Conservation (phyloP, 2,888 invertebrate genomes). For the Watsonalla cultraria region DNA sequence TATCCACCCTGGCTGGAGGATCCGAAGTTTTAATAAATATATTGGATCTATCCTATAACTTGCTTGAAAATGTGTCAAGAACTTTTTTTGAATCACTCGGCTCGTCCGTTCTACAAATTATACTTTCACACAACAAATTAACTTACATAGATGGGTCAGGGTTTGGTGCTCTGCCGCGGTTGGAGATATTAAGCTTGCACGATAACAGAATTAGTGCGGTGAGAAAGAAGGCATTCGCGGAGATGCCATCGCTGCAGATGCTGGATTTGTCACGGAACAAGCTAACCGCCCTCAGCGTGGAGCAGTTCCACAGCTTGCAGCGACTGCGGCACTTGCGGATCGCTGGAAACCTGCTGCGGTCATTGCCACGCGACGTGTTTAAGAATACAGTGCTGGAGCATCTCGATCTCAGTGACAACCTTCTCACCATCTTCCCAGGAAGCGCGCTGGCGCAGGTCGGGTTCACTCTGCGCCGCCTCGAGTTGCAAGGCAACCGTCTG, state of each 20-base stretch:
- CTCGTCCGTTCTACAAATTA: conserved; percentile 35
- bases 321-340: conserved; percentile 83
- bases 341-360: conserved; percentile 82
- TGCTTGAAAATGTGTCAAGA: conserved; percentile 76
- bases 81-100: conserved; percentile 73
- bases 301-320: conserved; percentile 74
- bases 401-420: conserved; percentile 85
- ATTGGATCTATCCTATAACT: conserved; percentile 83
- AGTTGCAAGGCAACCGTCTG: conserved; percentile 85
- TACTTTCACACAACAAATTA: conserved; percentile 80
- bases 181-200: conserved; percentile 74
- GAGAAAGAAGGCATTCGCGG: conserved; percentile 83
- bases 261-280: conserved; percentile 46
- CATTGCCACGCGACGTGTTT: conserved; percentile 85
- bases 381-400: conserved; percentile 86
- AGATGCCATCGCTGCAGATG: conserved; percentile 37
- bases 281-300: conserved; percentile 37
- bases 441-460: conserved; percentile 85
- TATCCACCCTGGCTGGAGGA: conserved; percentile 46
- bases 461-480: conserved; percentile 84
- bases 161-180: conserved; percentile 32
- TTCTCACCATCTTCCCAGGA: conserved; percentile 84
- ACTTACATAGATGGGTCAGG: conserved; percentile 60
- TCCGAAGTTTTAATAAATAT: conserved; percentile 73
- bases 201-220: conserved; percentile 83